Evolutionary conservation across 2,888 invertebrate genomes (phyloP).

Genomic region (Meliscaeva auricollis): DNA sequence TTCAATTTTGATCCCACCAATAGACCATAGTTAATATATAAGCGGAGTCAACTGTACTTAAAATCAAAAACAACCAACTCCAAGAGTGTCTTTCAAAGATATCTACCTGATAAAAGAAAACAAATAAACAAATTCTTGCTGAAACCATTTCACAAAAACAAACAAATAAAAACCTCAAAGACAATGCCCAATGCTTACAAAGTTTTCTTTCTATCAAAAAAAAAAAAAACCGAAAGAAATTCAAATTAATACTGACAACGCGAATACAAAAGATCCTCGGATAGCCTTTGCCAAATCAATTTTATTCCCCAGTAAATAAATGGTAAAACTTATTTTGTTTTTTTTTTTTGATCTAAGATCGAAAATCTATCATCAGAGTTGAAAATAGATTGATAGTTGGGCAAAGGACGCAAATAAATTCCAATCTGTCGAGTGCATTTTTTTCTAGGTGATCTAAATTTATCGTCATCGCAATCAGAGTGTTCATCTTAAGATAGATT

Average conservation of each 20-base stretch:
- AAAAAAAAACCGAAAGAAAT: conserved; percentile 4
- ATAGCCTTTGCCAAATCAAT: conserved; percentile 18
- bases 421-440: conserved; percentile 64
- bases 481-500: conserved; percentile 24
- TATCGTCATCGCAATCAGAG: conserved; percentile 28
- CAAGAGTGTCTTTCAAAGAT: too few relatives aligned
- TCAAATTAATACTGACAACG: conserved; percentile 45
- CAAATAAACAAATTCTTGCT: too few relatives aligned
- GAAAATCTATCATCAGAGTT: conserved; percentile 44
- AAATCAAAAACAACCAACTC: too few relatives aligned
- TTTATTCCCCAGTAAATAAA: not conserved
- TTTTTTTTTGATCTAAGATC: not conserved
- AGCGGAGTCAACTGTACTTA: too few relatives aligned
- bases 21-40: too few relatives aligned
- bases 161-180: not conserved
- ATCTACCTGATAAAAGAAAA: too few relatives aligned
- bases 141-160: too few relatives aligned
- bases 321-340: not conserved
- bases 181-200: not conserved
- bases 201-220: not conserved
- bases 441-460: conserved; percentile 49
- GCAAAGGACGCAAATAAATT: conserved; percentile 61
- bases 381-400: conserved; percentile 55
- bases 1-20: too few relatives aligned
- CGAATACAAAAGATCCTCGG: not conserved